Evolutionary conservation across 2,888 invertebrate species (phyloP), one percentile per base, ranked within the genome.

Genomic region (Ceriagrion tenellum): DNA sequence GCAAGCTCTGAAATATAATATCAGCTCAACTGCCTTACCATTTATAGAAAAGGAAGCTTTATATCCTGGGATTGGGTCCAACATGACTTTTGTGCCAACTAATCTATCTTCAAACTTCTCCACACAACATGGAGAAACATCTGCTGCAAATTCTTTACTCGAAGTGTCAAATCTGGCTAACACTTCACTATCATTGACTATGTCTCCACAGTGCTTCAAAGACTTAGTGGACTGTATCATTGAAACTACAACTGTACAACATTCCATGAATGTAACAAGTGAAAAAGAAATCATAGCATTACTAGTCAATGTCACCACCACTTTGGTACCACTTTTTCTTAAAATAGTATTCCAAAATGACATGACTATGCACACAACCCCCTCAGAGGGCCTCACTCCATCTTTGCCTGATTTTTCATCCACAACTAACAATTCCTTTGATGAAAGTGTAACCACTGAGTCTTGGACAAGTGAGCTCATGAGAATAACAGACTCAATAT

Each of bases 1-100:
- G 81, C 97, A 97, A 96, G 96, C 97, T 95, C 96, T 98, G 95
- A 97, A 98, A 96, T 97, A 98, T 96, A 97, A 97, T 96, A 96
- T 96, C 55, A 95, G 95, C 16, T 91, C 95, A n/a, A 91, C 95
- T 16, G 69, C 74, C 93, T 18, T 93, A 26, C 93, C 93, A 1
- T 69, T 69, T 35, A 12, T 47, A n/a, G 47, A 69, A 55, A 69
- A 55, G 47, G 69, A 69, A 93, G 63, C 47, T 13, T 47, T 47
- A 26, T 47, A 81, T 81, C 81, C 81, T 81, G 81, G 35, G 35
- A 81, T 81, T 35, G 81, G 81, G 35, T 81, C n/a, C 47, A n/a
- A 35, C 55, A 69, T 74, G 12, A 69, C 47, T 89, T 89, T 26
- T 74, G 18, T 47, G 23, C 47, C 69, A 63, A 55, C n/a, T 8